A percentile compares a stretch with the other conserved stretches of the same genome.
Evolutionary conservation across 1,140 invertebrate genomes (phyloP).

Genomic region (Procambarus clarkii): DNA sequence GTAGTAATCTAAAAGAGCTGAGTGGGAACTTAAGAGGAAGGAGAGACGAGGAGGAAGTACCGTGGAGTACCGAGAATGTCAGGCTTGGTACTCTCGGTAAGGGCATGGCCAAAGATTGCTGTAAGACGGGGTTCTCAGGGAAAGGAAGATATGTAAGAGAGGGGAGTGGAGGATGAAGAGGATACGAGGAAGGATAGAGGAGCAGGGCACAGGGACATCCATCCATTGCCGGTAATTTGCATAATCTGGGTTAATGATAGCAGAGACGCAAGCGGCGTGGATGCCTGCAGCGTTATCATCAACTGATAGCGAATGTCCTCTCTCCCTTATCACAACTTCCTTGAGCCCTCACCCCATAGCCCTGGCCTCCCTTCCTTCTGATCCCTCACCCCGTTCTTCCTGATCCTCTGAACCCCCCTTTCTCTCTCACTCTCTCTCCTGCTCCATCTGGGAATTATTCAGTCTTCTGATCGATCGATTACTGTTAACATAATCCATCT

Average conservation of each 20-base stretch:
- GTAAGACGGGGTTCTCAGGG: too few relatives aligned
- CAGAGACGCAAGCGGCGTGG: not conserved
- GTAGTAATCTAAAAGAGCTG: too few relatives aligned
- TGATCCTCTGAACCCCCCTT: not conserved
- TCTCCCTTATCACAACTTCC: not conserved
- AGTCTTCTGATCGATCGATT: not conserved
- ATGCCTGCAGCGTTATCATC: constrained; percentile 25
- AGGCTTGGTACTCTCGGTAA: too few relatives aligned
- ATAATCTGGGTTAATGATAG: constrained; percentile 55
- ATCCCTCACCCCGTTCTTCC: not conserved
- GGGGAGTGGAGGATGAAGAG: not conserved
- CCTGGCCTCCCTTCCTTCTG: not conserved
- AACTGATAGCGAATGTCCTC: constrained; percentile 1
- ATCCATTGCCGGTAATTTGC: constrained; percentile 48
- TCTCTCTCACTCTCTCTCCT: not conserved
- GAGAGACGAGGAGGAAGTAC: too few relatives aligned
- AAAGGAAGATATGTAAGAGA: not conserved
- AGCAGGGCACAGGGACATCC: not conserved
- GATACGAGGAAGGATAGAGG: not conserved
- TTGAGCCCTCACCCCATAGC: not conserved
- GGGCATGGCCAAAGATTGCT: too few relatives aligned
- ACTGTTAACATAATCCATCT: not conserved
- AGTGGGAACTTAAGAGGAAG: too few relatives aligned
- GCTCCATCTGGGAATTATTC: not conserved
- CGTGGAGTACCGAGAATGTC: too few relatives aligned